phyloP scores from a whole-genome alignment of 2,888 invertebrate genomes.

The Spatulosminthurus flaviceps region DNA sequence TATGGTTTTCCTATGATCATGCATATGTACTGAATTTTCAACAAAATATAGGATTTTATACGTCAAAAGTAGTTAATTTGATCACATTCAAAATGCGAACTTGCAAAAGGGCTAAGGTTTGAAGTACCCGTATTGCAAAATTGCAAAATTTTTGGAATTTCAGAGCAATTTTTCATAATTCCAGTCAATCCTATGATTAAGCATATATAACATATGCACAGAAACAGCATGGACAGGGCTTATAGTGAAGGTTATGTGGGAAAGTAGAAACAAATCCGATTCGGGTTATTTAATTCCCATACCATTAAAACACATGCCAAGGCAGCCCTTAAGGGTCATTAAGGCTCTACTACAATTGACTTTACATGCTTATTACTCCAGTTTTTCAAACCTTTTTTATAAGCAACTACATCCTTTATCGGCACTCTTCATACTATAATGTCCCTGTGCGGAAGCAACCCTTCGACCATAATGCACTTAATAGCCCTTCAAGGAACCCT shows the following conservation, averaged over 20 bases:
- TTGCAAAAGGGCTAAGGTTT: not conserved
- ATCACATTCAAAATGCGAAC: not conserved
- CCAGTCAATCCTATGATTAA: not conserved
- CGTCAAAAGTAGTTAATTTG: not conserved
- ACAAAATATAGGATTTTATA: not conserved
- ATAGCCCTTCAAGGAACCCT: slow-evolving; percentile 6
- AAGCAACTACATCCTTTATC: not conserved
- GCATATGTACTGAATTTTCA: not conserved
- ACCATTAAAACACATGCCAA: not conserved
- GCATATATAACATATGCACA: not conserved
- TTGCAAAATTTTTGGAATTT: not conserved
- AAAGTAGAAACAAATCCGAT: not conserved
- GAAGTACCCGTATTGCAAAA: not conserved
- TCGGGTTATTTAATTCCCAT: not conserved
- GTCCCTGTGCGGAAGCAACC: not conserved
- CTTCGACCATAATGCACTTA: not conserved
- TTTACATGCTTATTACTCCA: not conserved
- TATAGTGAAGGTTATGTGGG: not conserved
- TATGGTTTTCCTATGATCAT: not conserved
- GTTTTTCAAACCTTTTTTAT: not conserved
- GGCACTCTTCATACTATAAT: not conserved
- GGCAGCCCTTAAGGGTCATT: slow-evolving; percentile 6
- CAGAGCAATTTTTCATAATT: not conserved
- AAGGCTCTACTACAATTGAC: not conserved
- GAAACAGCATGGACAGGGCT: not conserved